phyloP scores from a whole-genome alignment of 2,113 vertebrate species.

The Ptyas mucosa region DNA sequence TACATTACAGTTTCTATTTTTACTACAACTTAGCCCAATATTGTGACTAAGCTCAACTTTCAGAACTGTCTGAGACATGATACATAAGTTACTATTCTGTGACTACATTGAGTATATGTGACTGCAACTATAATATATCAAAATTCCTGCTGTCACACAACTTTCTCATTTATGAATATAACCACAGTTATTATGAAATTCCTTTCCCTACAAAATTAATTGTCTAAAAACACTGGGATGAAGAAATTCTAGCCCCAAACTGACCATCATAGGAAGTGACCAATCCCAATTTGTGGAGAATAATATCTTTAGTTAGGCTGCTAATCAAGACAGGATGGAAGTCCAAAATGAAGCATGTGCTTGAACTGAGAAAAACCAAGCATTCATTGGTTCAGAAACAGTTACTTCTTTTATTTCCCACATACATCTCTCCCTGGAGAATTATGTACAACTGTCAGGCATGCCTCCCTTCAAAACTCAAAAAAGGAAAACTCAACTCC shows the following conservation, averaged over 20 bases:
- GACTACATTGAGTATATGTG: neutral
- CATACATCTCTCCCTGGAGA: slow-evolving; percentile 20
- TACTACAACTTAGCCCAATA: neutral
- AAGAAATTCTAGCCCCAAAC: neutral
- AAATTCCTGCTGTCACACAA: neutral
- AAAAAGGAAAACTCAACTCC: too few relatives aligned
- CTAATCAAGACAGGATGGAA: neutral
- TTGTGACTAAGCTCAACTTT: neutral
- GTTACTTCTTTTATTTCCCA: neutral
- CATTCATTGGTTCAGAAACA: slow-evolving; percentile 17
- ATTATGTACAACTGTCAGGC: neutral
- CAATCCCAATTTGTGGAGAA: neutral
- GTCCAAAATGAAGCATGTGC: neutral
- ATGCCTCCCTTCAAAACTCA: too few relatives aligned
- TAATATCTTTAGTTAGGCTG: neutral
- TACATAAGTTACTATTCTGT: neutral
- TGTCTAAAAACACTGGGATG: neutral
- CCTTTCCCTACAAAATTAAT: neutral
- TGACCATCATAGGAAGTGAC: neutral
- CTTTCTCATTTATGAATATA: neutral
- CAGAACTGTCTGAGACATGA: neutral
- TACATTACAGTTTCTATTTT: slow-evolving; percentile 26
- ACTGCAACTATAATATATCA: neutral
- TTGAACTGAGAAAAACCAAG: slow-evolving; percentile 32
- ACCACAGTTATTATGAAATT: neutral